Evolutionary conservation across 2,888 invertebrate species (phyloP), one percentile per base, ranked within the genome.

Genomic region (Eledone cirrhosa): DNA sequence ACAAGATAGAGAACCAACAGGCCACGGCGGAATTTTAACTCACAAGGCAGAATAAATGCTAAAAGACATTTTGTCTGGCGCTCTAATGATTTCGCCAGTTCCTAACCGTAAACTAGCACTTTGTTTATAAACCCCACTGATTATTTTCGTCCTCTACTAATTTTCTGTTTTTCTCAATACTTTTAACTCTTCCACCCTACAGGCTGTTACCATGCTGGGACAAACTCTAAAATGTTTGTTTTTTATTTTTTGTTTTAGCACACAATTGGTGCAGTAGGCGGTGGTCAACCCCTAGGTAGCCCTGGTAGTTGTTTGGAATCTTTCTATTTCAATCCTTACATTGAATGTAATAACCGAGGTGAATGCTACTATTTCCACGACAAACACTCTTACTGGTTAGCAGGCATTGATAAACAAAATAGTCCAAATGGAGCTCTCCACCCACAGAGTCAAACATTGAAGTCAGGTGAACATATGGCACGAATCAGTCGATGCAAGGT

Each of bases 351-450:
- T 63, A 82, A 84, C n/a, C 81, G 84, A 11, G 87, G 87, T n/a
- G 82, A 84, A 80, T 88, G 87, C 77, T 84, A 84, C 80, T 86
- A 82, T 82, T 86, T 84, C 83, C 95, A 97, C 84, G 97, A 98
- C 90, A 96, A 97, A 91, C 95, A 96, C 90, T 97, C 97, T 91
- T 98, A 97, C 93, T 99, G 98, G 98, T 93, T 99, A 89, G 95
- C 97, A 59, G 96, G 95, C 29, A 94, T 98, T n/a, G 78, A 81
- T n/a, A 41, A 29, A 22, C 65, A 77, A 41, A 29, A 78, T 48
- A 41, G 75, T 74, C 53, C 78, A 0, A 48, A 82, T 29, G n/a
- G 1, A 8, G 4, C 31, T 16, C 29, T 75, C 29, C 48, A 4
- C 16, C 80, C 79, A 0, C n/a, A 29, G 22, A 63, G 77, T 22